Evolutionary conservation across 2,888 invertebrate species (phyloP).

Genomic region (Zelleria hepariella): DNA sequence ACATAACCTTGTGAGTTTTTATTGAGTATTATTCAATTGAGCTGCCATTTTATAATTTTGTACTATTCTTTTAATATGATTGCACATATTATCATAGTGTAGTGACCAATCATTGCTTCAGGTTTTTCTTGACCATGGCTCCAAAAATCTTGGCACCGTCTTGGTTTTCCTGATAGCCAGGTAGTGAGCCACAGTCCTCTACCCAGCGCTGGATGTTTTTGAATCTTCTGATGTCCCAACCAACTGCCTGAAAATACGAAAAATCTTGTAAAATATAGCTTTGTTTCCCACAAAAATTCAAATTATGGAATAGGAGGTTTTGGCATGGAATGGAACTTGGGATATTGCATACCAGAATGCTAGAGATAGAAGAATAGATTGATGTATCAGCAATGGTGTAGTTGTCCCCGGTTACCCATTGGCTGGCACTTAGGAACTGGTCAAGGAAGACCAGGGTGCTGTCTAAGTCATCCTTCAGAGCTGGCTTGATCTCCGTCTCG

Average conservation of each 20-base stretch:
- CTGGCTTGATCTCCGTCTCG: constrained; percentile 66
- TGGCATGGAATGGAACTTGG: too few species aligned
- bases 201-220: constrained; percentile 74
- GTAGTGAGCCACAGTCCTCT: constrained; percentile 67
- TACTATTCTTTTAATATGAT: too few species aligned
- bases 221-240: constrained; percentile 71
- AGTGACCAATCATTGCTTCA: constrained; percentile 30
- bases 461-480: constrained; percentile 68
- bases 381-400: constrained; percentile 77
- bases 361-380: constrained; percentile 69
- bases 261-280: too few species aligned
- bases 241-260: constrained; percentile 61
- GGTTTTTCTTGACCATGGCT: constrained; percentile 68
- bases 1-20: background rate
- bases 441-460: constrained; percentile 74
- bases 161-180: constrained; percentile 73
- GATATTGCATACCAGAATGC: constrained; percentile 59
- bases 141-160: constrained; percentile 72
- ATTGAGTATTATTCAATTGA: background rate
- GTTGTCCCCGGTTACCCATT: constrained; percentile 74
- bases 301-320: too few species aligned
- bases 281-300: too few species aligned
- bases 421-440: constrained; percentile 66
- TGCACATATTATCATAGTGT: too few species aligned
- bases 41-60: too few species aligned